Percentiles rank a stretch among this genome's conserved stretches.
Conservation (phyloP, 2,113 vertebrate species). For the rabbit (Oryctolagus cuniculus) region DNA sequence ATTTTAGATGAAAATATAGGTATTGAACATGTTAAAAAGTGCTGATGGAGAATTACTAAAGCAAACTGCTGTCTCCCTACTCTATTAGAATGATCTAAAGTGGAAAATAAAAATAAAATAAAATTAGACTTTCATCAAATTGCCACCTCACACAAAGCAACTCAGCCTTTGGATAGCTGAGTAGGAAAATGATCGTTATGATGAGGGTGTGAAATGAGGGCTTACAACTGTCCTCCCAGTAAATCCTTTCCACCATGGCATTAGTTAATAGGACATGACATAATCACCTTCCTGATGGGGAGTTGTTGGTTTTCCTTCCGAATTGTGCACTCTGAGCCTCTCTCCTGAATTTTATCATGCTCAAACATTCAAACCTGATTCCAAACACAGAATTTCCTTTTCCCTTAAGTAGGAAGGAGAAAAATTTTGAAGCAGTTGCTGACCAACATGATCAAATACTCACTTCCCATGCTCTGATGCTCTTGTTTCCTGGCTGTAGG, state of each 20-base stretch:
- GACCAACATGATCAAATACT: background rate
- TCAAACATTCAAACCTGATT: constrained; percentile 3
- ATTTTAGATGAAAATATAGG: constrained; percentile 48
- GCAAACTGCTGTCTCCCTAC: background rate
- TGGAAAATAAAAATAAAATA: constrained; percentile 18
- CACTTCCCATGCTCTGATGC: fast-evolving
- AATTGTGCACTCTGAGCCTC: background rate
- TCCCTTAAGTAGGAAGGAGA: background rate
- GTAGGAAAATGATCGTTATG: constrained; percentile 50
- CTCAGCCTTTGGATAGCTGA: constrained; percentile 1
- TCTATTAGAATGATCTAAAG: background rate
- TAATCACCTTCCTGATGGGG: constrained; percentile 67
- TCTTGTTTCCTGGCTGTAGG: background rate
- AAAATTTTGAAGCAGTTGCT: fast-evolving
- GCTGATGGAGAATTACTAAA: constrained; percentile 50
- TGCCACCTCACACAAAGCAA: background rate
- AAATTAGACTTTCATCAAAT: background rate
- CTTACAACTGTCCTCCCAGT: constrained; percentile 67
- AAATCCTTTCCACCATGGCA: constrained; percentile 81
- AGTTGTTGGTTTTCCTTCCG: background rate
- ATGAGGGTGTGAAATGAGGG: constrained; percentile 48
- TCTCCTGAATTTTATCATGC: constrained; percentile 46
- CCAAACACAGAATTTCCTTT: background rate
- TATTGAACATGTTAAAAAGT: constrained; percentile 1
- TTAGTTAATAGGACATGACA: constrained; percentile 83